Base-by-base conservation (phyloP, 2,888 invertebrate species). In the Malacosoma neustria region DNA sequence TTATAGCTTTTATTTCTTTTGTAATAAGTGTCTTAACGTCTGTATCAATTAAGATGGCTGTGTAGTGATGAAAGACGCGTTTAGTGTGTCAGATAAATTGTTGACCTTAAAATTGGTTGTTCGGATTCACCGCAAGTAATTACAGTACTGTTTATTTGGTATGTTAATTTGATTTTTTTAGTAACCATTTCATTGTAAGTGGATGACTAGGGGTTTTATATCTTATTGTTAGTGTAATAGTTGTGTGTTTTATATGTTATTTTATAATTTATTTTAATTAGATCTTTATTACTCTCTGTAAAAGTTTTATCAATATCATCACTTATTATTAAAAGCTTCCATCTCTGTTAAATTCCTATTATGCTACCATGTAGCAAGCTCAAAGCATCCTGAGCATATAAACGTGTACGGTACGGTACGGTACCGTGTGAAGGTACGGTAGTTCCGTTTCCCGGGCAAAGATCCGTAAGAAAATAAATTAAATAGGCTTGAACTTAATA, bases 41-140 rank as follows among this genome's bases (percentile, higher is more conserved):
- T 54, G 45, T 38, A 42, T 36, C 34, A 35, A 14, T 39, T 47
- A 51, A 43, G 36, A 46, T 63, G 54, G 62, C 43, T 37, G 32
- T 30, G 34, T 38, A 33, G 55, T 66, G 72, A 69, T 69, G 72
- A 76, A 69, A 73, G 67, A 72, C 66, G 64, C 73, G 67, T 68
- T 76, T 77, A 57, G 64, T 70, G 63, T 79, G 77, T 75, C 76
- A 72, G 77, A 72, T 80, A 75, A 80, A 81, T 77, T 67, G 71
- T 81, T 69, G 77, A 75, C 71, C 72, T 72, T 72, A 55, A 67
- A 67, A 69, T 72, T 65, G 54, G 70, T 81, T 82, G 75, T 81
- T 73, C 75, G 62, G 59, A 77, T 76, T 72, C 77, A 77, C 71
- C 50, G 63, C 62, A 58, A 57, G 70, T 81, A 81, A 82, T 82